Base-by-base conservation (phyloP, 2,888 invertebrate species). In the Amblyjoppa fuscipennis region DNA sequence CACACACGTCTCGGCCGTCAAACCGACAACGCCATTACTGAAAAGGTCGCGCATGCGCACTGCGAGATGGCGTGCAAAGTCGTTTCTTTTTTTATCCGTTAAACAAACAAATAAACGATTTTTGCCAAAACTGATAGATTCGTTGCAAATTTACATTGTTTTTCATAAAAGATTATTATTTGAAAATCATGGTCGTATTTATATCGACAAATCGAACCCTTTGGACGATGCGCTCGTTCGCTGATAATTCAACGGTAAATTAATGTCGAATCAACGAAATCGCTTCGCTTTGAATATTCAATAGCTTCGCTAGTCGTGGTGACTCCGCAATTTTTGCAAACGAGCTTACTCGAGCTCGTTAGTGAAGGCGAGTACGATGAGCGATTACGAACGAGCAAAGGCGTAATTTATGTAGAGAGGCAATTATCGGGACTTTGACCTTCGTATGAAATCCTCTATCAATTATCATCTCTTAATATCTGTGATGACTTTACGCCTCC, bases 1-100 rank as follows among this genome's bases (percentile, higher is more conserved):
- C 86, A 64, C 49, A 41, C 45, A 41, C 66, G 31, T 61, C 73
- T 66, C 69, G 71, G 51, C 76, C 68, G 79, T 71, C 79, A 82
- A 66, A 81, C 76, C 66, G 75, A 56, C n/a, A 45, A 41, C 56
- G 77, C 69, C 68, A 69, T 68, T 38, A 69, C 41, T 56, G 20
- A 64, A 64, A 31, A 31, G 6, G 13, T 64, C 2, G 64, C 31
- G 64, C 64, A 64, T 64, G 64, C 64, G 64, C 31, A 16, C n/a
- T 56, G 20, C 53, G n/a, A 34, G 34, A 1, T 34, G 31, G 16
- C n/a, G 34, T 5, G 11, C 6, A 1, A 3, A 3, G 0, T 9
- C 20, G 20, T 25, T 28, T 73, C 16, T 61, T 74, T 16, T 49
- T 59, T 59, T 61, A 28, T 11, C 28, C 13, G 25, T 28, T 20